phyloP scores from a whole-genome alignment of 1,140 invertebrate species.

The Anoplophora glabripennis region DNA sequence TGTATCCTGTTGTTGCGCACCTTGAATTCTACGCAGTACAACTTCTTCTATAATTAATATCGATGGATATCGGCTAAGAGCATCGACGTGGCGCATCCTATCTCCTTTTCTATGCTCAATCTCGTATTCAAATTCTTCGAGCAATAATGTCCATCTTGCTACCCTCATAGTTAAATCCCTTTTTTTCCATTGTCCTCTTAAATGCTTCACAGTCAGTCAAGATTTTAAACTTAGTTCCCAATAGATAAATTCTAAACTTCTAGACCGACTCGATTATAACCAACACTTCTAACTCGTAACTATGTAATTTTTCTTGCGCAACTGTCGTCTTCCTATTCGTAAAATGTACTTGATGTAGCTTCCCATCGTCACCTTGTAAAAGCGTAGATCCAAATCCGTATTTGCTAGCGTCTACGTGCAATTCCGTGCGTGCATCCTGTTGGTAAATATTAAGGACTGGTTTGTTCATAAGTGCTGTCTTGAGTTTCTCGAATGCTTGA shows the following conservation, averaged over 20 bases:
- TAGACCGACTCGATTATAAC: conserved; percentile 53
- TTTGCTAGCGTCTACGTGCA: conserved; percentile 34
- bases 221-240: conserved; percentile 51
- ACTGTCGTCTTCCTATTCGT: conserved; percentile 42
- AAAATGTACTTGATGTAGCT: conserved; percentile 50
- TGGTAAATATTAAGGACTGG: conserved; percentile 46
- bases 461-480: conserved; percentile 24
- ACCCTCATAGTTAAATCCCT: conserved; percentile 37
- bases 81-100: conserved; percentile 50
- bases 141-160: conserved; percentile 42
- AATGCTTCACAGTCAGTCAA: conserved; percentile 48
- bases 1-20: too few relatives aligned
- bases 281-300: conserved; percentile 51
- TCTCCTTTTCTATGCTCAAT: conserved; percentile 42
- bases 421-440: conserved; percentile 30
- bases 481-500: conserved; percentile 27
- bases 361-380: conserved; percentile 42
- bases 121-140: conserved; percentile 44
- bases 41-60: too few relatives aligned
- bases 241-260: conserved; percentile 53
- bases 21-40: too few relatives aligned
- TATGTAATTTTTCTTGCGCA: conserved; percentile 45
- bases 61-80: conserved; percentile 47
- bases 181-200: conserved; percentile 34
- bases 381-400: conserved; percentile 40